Evolutionary conservation across 2,113 vertebrate species (phyloP).

Genomic region (Eretmochelys imbricata): DNA sequence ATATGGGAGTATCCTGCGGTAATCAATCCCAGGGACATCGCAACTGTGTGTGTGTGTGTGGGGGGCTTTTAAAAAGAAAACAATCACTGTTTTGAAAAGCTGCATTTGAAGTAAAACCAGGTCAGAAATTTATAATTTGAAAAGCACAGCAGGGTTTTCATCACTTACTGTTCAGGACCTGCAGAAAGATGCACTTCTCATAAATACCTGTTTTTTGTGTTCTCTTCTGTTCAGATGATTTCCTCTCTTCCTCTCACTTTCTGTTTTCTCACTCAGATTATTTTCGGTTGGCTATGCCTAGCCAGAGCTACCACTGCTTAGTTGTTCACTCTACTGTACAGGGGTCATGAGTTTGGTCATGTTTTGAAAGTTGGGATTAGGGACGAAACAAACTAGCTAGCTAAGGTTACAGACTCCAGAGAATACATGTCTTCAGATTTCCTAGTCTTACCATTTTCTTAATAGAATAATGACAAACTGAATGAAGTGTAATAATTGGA

Average conservation of each 20-base stretch:
- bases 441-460: background rate
- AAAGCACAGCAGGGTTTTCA: background rate
- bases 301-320: background rate
- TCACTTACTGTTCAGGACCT: background rate
- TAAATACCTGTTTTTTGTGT: background rate
- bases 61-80: background rate
- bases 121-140: background rate
- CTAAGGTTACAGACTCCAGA: background rate
- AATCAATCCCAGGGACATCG: background rate
- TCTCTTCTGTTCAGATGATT: accelerated
- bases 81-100: accelerated
- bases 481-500: background rate
- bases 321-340: background rate
- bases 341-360: accelerated
- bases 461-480: background rate
- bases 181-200: background rate
- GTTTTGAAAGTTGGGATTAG: background rate
- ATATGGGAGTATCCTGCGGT: background rate
- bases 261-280: accelerated
- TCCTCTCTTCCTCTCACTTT: background rate
- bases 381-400: background rate
- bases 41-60: no score
- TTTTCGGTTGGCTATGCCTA: background rate
- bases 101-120: background rate
- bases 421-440: background rate